phyloP scores from a whole-genome alignment of 2,113 vertebrate species.

The Pterocles gutturalis region DNA sequence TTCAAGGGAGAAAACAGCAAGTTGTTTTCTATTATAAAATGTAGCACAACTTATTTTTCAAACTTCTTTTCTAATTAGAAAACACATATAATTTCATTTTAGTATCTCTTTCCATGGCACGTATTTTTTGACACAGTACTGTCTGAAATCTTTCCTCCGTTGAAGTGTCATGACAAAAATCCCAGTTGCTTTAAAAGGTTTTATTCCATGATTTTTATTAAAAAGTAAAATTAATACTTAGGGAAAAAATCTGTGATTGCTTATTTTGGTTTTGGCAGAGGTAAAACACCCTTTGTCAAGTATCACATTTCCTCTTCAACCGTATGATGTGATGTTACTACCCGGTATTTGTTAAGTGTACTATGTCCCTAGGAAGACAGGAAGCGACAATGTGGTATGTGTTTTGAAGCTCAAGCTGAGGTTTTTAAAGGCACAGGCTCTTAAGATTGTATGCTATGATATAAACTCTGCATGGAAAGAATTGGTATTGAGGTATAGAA shows the following conservation, averaged over 20 bases:
- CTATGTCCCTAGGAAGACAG: background rate
- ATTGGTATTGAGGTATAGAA: background rate
- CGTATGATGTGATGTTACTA: background rate
- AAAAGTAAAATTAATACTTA: background rate
- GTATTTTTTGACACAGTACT: background rate
- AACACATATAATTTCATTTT: background rate
- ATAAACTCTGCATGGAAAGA: background rate
- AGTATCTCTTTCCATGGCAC: background rate
- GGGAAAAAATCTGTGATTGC: background rate
- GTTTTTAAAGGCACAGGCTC: background rate
- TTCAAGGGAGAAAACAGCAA: background rate
- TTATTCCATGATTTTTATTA: background rate
- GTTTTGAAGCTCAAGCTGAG: background rate
- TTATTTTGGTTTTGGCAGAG: background rate
- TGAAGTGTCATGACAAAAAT: background rate
- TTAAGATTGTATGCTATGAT: rapidly evolving
- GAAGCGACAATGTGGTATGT: background rate
- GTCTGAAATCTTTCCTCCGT: background rate
- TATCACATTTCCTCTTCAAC: background rate
- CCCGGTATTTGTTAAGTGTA: background rate
- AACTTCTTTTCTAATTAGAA: background rate
- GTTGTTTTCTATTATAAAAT: background rate
- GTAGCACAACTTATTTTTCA: background rate
- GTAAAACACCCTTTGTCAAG: background rate
- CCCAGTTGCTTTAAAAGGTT: background rate